These are phyloP conservation scores for Anthonomus grandis DNA, from an alignment of 1,140 invertebrate species.

Conservation along the genomic window DNA sequence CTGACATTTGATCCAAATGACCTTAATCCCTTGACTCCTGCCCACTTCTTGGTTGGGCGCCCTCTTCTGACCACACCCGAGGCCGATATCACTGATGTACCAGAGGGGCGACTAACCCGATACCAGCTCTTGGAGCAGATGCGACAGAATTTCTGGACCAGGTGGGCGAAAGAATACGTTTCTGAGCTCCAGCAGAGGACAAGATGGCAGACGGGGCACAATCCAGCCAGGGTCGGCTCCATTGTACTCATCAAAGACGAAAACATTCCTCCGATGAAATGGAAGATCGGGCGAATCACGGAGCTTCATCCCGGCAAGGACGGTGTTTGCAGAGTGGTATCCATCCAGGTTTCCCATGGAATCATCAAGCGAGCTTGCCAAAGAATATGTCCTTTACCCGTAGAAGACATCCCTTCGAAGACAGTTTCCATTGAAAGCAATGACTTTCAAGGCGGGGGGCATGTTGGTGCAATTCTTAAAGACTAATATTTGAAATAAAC, in stretches of 20 bases:
- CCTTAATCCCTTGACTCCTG: too few species aligned
- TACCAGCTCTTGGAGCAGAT: conserved; percentile 1
- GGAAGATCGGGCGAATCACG: neutral
- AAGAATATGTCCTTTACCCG: conserved; percentile 15
- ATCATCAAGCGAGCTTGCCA: neutral
- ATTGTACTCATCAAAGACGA: neutral
- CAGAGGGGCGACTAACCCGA: too few species aligned
- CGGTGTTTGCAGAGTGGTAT: neutral
- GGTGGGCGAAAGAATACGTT: conserved; percentile 7
- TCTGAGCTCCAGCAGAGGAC: conserved; percentile 1
- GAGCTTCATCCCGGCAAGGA: conserved; percentile 2
- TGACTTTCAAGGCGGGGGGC: too few species aligned
- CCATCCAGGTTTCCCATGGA: neutral
- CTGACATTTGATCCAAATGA: too few species aligned
- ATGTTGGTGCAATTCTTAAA: too few species aligned
- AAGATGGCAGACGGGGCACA: neutral
- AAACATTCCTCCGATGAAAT: neutral
- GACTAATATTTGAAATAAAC: too few species aligned
- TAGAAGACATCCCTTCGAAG: neutral
- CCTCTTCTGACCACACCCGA: too few species aligned
- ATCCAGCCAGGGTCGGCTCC: neutral
- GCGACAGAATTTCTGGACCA: conserved; percentile 10
- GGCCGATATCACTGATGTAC: too few species aligned
- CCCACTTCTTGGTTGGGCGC: too few species aligned
- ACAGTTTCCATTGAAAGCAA: too few species aligned